A percentile compares a stretch with the other conserved stretches of the same genome.
phyloP scores from a whole-genome alignment of 2,888 invertebrate species.

The Cerastoderma edule region DNA sequence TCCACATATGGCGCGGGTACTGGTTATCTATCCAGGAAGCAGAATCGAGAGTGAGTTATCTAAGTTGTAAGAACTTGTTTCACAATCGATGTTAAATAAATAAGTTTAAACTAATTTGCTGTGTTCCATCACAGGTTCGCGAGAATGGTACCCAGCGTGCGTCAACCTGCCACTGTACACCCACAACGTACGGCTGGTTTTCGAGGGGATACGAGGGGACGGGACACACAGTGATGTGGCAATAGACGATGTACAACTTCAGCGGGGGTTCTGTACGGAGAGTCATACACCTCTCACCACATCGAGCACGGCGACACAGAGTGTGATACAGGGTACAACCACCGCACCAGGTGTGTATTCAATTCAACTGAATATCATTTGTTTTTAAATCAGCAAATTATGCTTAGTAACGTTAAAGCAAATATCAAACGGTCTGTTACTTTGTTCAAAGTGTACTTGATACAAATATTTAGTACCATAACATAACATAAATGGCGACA shows the following conservation, averaged over 20 bases:
- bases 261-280: constrained; percentile 3
- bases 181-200: constrained; percentile 9
- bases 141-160: constrained; percentile 5
- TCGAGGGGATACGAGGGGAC: constrained; percentile 4
- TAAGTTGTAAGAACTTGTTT: background rate
- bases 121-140: background rate
- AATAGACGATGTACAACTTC: constrained; percentile 9
- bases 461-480: background rate
- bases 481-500: too few relatives aligned
- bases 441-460: background rate
- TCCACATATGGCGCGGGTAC: background rate
- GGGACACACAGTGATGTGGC: constrained; percentile 5
- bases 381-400: background rate
- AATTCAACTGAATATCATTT: background rate
- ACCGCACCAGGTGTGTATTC: background rate
- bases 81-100: background rate
- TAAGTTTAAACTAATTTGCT: background rate
- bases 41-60: background rate
- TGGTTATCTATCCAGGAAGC: background rate
- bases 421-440: background rate
- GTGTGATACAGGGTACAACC: too few relatives aligned
- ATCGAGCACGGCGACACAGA: too few relatives aligned
- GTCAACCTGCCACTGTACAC: constrained; percentile 13
- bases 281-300: background rate
- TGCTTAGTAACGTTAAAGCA: background rate